A percentile compares a stretch with the other conserved stretches of the same genome.
phyloP scores from a whole-genome alignment of 2,113 vertebrate species.

The Myxocyprinus asiaticus region DNA sequence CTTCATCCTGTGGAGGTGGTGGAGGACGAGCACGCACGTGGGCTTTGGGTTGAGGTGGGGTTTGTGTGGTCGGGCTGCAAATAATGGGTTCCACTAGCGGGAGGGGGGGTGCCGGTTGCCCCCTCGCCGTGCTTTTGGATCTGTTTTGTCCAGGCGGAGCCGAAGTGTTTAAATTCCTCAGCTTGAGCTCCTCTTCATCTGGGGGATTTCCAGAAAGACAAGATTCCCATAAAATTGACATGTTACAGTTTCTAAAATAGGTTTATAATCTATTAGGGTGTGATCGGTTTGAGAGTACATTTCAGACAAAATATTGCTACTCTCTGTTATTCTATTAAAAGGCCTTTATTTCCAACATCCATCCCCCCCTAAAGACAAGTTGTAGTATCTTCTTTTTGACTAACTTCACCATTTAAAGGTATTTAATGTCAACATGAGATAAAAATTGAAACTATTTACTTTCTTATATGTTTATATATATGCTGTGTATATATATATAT shows the following conservation, averaged over 20 bases:
- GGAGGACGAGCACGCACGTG: conserved; percentile 15
- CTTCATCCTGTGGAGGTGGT: neutral
- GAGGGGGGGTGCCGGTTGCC: conserved; percentile 44
- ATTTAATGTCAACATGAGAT: too few species aligned
- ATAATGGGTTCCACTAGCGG: neutral
- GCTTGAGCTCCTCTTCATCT: conserved; percentile 46
- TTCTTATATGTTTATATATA: too few species aligned
- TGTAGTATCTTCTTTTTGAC: too few species aligned
- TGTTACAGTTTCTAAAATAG: neutral
- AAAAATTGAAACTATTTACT: too few species aligned
- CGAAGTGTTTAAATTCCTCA: neutral
- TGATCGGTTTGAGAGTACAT: too few species aligned
- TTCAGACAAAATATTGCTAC: too few species aligned
- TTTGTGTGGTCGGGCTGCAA: neutral
- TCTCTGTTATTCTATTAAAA: too few species aligned
- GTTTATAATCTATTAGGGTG: neutral
- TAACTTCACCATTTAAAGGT: too few species aligned
- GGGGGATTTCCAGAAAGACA: neutral
- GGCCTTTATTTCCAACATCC: too few species aligned
- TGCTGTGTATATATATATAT: too few species aligned
- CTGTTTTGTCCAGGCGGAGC: neutral
- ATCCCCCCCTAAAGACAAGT: too few species aligned
- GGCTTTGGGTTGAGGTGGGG: neutral
- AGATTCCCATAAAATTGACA: neutral
- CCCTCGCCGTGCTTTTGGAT: conserved; percentile 45